Evolutionary conservation across 2,113 vertebrate genomes (phyloP).

Genomic region (Saguinus midas): DNA sequence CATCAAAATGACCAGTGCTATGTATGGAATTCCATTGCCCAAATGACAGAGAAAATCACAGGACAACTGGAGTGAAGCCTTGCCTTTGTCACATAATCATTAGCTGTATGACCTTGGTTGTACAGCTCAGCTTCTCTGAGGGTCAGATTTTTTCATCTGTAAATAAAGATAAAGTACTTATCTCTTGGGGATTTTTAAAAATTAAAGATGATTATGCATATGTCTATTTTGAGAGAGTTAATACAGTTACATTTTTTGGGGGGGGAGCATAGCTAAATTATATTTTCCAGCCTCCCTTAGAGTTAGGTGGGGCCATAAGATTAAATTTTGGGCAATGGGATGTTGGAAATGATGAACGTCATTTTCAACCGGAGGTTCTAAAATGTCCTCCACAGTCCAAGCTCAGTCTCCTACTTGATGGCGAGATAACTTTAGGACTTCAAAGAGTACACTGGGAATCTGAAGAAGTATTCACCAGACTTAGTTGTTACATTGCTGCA

Average conservation of each 20-base stretch:
- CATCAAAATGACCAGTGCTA: not conserved
- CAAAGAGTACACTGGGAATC: not conserved
- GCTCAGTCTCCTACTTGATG: not conserved
- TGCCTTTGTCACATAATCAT: not conserved
- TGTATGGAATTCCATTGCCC: not conserved
- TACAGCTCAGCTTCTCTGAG: not conserved
- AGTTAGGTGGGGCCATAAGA: not conserved
- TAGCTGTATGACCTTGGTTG: not conserved
- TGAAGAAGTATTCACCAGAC: not conserved
- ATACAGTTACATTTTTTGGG: not conserved
- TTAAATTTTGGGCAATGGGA: not conserved
- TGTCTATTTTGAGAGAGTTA: not conserved
- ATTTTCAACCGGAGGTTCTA: not conserved
- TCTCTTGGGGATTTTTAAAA: not conserved
- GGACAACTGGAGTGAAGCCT: not conserved
- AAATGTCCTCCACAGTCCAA: not conserved
- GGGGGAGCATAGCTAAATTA: not conserved
- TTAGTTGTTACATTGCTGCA: not conserved
- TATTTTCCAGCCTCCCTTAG: not conserved
- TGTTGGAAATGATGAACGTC: not conserved
- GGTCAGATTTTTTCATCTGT: not conserved
- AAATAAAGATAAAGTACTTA: not conserved
- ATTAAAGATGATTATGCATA: not conserved
- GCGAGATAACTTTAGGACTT: not conserved
- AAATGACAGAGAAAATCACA: not conserved